A percentile compares a stretch with the other conserved stretches of the same genome.
Evolutionary conservation across 2,113 vertebrate species (phyloP).

Genomic region (Gymnocephalus cernua): DNA sequence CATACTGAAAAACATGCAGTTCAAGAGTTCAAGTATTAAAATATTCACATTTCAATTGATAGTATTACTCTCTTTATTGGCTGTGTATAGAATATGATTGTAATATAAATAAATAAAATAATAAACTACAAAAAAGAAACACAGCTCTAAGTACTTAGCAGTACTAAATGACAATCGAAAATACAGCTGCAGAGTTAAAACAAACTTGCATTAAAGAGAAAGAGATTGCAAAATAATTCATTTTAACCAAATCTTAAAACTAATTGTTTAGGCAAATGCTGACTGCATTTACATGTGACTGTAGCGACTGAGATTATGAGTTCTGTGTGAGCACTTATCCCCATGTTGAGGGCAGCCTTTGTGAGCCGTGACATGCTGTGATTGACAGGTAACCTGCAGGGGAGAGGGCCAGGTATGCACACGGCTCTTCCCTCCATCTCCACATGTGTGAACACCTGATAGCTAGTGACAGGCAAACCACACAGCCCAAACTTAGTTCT

Average conservation of each 20-base stretch:
- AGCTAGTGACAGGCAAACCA: conserved; percentile 62
- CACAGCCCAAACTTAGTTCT: conserved; percentile 39
- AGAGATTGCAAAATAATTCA: not conserved
- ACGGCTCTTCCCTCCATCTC: conserved; percentile 35
- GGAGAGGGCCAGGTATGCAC: conserved; percentile 71
- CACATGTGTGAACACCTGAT: conserved; percentile 65
- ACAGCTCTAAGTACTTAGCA: not conserved
- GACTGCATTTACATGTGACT: conserved; percentile 4
- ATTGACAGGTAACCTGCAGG: conserved; percentile 75
- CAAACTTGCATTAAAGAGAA: not conserved
- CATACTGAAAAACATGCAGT: not conserved
- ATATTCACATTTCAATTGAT: not conserved
- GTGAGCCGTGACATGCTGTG: conserved; percentile 61
- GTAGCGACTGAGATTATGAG: conserved; percentile 14
- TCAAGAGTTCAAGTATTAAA: not conserved
- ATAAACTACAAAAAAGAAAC: not conserved
- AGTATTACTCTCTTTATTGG: not conserved
- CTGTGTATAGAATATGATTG: not conserved
- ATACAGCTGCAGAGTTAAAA: no score
- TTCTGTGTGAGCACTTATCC: conserved; percentile 49
- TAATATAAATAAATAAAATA: not conserved
- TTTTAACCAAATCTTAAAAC: not conserved
- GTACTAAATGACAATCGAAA: not conserved
- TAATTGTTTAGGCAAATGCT: not conserved
- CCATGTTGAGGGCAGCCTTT: conserved; percentile 29